phyloP scores from a whole-genome alignment of 2,113 vertebrate species.

The Ciconia stormi region DNA sequence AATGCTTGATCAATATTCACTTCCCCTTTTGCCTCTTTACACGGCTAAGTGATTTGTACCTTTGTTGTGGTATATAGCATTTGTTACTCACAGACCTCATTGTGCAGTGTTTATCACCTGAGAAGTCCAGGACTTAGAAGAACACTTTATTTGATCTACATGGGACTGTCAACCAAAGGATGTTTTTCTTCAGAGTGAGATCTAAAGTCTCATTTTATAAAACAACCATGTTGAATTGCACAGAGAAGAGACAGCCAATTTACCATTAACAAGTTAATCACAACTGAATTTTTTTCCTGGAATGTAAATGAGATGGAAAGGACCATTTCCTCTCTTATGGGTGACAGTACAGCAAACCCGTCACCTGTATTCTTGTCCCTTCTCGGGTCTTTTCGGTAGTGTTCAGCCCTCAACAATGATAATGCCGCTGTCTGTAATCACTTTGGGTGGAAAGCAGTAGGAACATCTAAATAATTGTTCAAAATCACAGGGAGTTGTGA shows the following conservation, averaged over 20 bases:
- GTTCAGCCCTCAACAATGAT: neutral
- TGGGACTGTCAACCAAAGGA: neutral
- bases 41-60: neutral
- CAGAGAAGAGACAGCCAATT: neutral
- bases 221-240: neutral
- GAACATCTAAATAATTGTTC: neutral
- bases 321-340: neutral
- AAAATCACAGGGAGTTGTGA: neutral
- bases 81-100: neutral
- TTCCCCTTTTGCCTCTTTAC: neutral
- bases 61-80: neutral
- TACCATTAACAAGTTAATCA: neutral
- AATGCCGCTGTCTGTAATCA: neutral
- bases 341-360: neutral
- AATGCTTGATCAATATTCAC: neutral
- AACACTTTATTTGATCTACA: neutral
- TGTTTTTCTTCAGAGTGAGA: neutral
- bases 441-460: neutral
- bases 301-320: neutral
- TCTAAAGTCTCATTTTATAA: neutral
- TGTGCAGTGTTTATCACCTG: neutral
- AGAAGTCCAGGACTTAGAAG: neutral
- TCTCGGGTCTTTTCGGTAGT: neutral
- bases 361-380: neutral
- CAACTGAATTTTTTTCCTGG: neutral